Conservation (phyloP, 2,797 vertebrate species). For the Xyrichtys novacula region DNA sequence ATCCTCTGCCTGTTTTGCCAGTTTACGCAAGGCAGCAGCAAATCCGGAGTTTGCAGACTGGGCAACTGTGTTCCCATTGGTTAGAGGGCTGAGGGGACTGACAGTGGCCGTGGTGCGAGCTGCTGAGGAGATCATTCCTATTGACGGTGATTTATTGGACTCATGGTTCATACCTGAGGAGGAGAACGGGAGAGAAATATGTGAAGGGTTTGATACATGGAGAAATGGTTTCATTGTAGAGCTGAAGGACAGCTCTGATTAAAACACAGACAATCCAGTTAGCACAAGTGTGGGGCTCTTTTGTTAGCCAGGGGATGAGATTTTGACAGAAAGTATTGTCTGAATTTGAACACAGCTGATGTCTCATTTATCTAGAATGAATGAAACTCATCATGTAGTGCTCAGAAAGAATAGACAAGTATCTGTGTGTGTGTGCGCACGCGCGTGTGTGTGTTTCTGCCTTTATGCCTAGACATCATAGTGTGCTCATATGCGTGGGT, state of each 20-base stretch:
- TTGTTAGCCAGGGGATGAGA: neutral
- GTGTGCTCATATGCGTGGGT: slow-evolving; percentile 52
- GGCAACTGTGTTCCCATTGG: slow-evolving; percentile 93
- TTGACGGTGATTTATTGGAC: slow-evolving; percentile 94
- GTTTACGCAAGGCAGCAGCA: slow-evolving; percentile 96
- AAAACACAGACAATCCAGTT: neutral
- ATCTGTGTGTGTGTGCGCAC: slow-evolving; percentile 11
- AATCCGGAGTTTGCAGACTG: slow-evolving; percentile 96
- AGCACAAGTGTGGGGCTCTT: neutral
- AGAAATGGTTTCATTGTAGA: neutral
- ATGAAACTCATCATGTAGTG: slow-evolving; percentile 27
- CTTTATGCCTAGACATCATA: slow-evolving; percentile 62
- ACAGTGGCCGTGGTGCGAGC: slow-evolving; percentile 97
- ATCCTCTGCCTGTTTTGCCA: slow-evolving; percentile 98
- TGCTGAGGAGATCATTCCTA: slow-evolving; percentile 98
- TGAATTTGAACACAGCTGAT: slow-evolving; percentile 12
- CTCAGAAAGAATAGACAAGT: slow-evolving; percentile 22
- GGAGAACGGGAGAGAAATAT: slow-evolving; percentile 19
- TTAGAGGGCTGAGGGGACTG: slow-evolving; percentile 95
- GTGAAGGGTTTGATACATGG: neutral
- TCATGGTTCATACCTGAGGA: slow-evolving; percentile 99
- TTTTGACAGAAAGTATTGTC: neutral
- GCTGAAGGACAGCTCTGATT: neutral
- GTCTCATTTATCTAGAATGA: slow-evolving; percentile 36
- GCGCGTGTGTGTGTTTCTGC: slow-evolving; percentile 3